Base-by-base conservation (phyloP, 2,113 vertebrate genomes). In the Aspidoscelis tigris region DNA sequence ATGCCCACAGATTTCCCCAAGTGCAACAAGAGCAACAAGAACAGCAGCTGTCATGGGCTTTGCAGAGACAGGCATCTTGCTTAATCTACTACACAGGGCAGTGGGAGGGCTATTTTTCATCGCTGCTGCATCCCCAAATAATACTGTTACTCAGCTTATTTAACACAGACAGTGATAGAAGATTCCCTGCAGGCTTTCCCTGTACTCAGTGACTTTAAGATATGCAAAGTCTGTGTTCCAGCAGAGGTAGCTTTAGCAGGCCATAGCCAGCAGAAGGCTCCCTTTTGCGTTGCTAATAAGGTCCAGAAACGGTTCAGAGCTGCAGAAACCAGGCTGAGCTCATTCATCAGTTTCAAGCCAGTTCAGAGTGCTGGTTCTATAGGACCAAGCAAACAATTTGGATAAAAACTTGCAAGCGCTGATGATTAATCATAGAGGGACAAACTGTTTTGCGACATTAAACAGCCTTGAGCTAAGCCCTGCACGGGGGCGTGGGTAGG, bases 61-160 rank as follows among this genome's bases (percentile, higher is more conserved):
- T 53, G 22, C 33, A n/a, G 88, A 33, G 21, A 0, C 68, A 83
- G 73, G 22, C 83, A 73, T 82, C 89, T 83, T 33, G 33, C 70
- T 83, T 91, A 78, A 90, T 88, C 76, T 73, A 24, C 20, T 3
- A 11, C 81, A 20, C 86, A 55, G 16, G 1, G 26, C 2, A 9
- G 0, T 68, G 65, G 16, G 43, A 88, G 84, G 64, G 11, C 39
- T 2, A 83, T 0, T 0, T 72, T 92, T 87, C 50, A 33, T 78
- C 90, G 68, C 75, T 53, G 73, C 50, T 80, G 86, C 82, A 89
- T 86, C 77, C 75, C 91, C 88, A 87, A 88, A 82, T 92, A 91
- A 90, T 76, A 85, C 86, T 80, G 86, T 92, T 92, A 89, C 82
- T 79, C 78, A 76, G 89, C 86, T 93, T 92, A 92, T 90, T 93